Evolutionary conservation across 2,888 invertebrate species (phyloP).

Genomic region (Orthosia gracilis): DNA sequence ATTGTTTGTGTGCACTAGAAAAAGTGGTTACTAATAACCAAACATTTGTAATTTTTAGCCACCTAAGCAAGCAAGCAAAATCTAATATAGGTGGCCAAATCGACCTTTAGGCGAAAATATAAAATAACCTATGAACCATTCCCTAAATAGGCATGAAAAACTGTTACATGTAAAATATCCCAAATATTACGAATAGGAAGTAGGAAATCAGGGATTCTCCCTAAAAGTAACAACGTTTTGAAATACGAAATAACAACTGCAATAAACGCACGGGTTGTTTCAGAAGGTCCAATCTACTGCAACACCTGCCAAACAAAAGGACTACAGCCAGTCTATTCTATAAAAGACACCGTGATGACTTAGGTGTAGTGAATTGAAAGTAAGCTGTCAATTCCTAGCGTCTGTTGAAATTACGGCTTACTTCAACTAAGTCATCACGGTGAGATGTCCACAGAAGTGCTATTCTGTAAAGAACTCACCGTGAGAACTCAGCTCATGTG

Average conservation of each 20-base stretch:
- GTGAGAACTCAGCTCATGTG: too few relatives aligned
- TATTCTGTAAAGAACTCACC: too few relatives aligned
- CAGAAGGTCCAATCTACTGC: too few relatives aligned
- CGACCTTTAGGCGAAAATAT: too few relatives aligned
- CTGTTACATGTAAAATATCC: neutral
- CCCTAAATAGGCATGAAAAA: neutral
- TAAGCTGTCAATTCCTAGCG: too few relatives aligned
- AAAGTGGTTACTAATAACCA: neutral
- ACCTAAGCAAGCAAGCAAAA: neutral
- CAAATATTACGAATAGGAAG: neutral
- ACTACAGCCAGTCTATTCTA: too few relatives aligned
- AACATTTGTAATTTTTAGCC: neutral
- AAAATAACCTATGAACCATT: neutral
- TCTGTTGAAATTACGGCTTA: too few relatives aligned
- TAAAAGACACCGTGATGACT: too few relatives aligned
- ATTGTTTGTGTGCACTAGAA: neutral
- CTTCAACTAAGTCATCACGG: too few relatives aligned
- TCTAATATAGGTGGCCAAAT: neutral
- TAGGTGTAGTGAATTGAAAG: too few relatives aligned
- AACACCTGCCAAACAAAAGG: neutral
- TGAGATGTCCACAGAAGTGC: too few relatives aligned
- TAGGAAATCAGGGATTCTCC: neutral
- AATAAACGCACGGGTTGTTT: neutral
- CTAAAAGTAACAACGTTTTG: neutral
- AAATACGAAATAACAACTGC: neutral